Evolutionary conservation across 2,888 invertebrate species (phyloP), one percentile per base, ranked within the genome.

Genomic region (Yponomeuta malinellus): DNA sequence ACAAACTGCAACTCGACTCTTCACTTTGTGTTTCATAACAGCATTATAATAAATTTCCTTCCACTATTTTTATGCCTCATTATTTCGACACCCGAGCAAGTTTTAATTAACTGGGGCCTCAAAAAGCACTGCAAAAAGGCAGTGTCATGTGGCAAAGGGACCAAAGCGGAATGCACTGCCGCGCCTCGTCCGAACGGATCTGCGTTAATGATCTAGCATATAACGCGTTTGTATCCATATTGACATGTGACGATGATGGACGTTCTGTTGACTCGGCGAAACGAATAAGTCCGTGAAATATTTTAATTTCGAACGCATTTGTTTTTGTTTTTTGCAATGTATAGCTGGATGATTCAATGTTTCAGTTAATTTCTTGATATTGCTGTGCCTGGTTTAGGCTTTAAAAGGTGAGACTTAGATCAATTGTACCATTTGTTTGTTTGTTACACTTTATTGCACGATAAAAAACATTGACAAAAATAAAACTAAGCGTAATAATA

Each of bases 191-290:
- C 78, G 79, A 73, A 74, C 77, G 78, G 76, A 78, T 76, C 79
- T 78, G 80, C 81, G 82, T 82, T 85, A 86, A 86, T 85, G 84
- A 83, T 84, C 84, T 81, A 82, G 81, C 81, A 78, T 77, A 64
- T 64, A 64, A 29, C 64, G 64, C 64, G 64, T 23, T 15, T 59
- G 15, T 64, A 64, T 64, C 64, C 29, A 31, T 64, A 64, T 64
- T 64, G 64, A 64, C 64, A 64, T 5, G 52, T 15, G 52, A 59
- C 52, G 52, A 12, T 59, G 52, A 59, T 59, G 52, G 52, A 59
- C 52, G 52, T 15, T 15, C 52, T 15, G 52, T 59, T 59, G 12
- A 15, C 15, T 12, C 52, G 15, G 15, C 52, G 52, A 59, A 59
- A 59, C 52, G 52, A 59, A 59, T 15, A 59, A 59, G 15, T 59